Evolutionary conservation across 2,113 vertebrate genomes (phyloP).

Genomic region (Cathartes aura): DNA sequence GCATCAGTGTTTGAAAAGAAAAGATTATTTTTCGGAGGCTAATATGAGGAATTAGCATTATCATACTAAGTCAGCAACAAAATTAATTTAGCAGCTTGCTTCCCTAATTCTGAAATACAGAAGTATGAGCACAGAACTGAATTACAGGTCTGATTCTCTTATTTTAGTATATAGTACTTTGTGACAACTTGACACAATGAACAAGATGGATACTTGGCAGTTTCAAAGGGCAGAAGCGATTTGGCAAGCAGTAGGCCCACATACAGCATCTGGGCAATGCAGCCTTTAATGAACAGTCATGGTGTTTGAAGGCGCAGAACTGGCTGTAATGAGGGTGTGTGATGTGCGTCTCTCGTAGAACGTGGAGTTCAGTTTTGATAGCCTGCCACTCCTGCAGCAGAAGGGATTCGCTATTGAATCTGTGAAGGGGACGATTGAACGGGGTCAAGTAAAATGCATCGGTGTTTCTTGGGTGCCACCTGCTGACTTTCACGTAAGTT

Average conservation of each 20-base stretch:
- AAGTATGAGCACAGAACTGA: neutral
- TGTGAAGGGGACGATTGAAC: constrained; percentile 72
- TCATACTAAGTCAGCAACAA: neutral
- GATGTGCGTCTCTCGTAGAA: constrained; percentile 46
- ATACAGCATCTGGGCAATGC: fast-evolving
- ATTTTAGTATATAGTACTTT: neutral
- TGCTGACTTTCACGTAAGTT: constrained; percentile 78
- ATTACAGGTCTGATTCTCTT: neutral
- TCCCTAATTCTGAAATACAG: neutral
- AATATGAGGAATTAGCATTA: neutral
- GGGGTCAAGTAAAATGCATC: constrained; percentile 76
- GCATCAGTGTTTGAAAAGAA: neutral
- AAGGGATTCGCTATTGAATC: constrained; percentile 84
- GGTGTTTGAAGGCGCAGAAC: neutral
- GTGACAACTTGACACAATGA: neutral
- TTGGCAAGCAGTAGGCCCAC: neutral
- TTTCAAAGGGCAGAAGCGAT: neutral
- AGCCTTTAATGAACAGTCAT: neutral
- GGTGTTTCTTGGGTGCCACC: constrained; percentile 85
- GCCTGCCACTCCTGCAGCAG: constrained; percentile 68
- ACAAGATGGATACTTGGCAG: fast-evolving
- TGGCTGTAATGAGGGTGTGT: neutral
- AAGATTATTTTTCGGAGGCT: neutral
- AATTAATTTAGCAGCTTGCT: neutral
- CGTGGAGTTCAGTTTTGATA: constrained; percentile 81